phyloP scores from a whole-genome alignment of 2,113 vertebrate genomes.

The Austrofundulus limnaeus region DNA sequence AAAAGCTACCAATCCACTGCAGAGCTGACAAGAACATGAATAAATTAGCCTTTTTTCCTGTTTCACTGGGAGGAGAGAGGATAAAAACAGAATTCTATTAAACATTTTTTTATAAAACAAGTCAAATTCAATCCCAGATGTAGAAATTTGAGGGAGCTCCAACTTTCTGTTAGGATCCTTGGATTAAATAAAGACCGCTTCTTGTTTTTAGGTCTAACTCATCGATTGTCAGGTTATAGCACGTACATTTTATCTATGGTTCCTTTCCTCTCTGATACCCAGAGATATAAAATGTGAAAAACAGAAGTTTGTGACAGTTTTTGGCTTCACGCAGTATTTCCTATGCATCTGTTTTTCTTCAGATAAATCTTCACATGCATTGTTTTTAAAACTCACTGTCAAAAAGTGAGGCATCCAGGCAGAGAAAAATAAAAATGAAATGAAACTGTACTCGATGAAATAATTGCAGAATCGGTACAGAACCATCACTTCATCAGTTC shows the following conservation, averaged over 20 bases:
- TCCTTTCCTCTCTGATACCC: constrained; percentile 12
- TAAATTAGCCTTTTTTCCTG: constrained; percentile 4
- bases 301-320: not conserved
- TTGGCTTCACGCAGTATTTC: not conserved
- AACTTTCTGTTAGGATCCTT: not conserved
- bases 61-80: not conserved
- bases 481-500: too few species aligned
- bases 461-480: too few species aligned
- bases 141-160: not conserved
- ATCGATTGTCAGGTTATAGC: not conserved
- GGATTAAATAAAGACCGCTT: not conserved
- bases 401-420: too few species aligned
- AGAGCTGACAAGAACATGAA: not conserved
- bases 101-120: not conserved
- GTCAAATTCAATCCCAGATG: not conserved
- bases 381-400: too few species aligned
- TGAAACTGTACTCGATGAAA: too few species aligned
- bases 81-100: constrained; percentile 1
- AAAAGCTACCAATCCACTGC: constrained; percentile 9
- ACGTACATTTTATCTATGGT: constrained; percentile 1
- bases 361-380: too few species aligned
- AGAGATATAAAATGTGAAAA: not conserved
- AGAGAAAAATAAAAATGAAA: too few species aligned
- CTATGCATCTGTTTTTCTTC: too few species aligned
- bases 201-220: too few species aligned